phyloP scores from a whole-genome alignment of 2,113 vertebrate genomes.

The Catharus fuscescens region DNA sequence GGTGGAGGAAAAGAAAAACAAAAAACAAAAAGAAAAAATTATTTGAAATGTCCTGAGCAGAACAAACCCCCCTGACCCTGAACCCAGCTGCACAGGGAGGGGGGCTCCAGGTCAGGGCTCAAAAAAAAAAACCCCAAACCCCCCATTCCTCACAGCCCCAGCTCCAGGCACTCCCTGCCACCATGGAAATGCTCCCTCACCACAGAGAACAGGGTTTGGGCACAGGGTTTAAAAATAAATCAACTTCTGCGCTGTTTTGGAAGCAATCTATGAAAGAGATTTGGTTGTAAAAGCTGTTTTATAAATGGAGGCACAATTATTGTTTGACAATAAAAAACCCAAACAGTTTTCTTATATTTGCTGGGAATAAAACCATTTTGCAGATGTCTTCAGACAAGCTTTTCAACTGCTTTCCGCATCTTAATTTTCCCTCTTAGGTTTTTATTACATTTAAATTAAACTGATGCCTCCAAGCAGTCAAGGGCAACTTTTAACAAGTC shows the following conservation, averaged over 20 bases:
- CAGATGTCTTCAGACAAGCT: constrained; percentile 60
- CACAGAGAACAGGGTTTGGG: neutral
- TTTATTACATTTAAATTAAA: constrained; percentile 69
- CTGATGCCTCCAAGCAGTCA: constrained; percentile 46
- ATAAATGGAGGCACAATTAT: constrained; percentile 44
- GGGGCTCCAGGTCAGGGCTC: too few relatives aligned
- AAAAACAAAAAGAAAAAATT: too few relatives aligned
- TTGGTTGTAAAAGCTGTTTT: constrained; percentile 36
- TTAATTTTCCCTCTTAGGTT: constrained; percentile 58
- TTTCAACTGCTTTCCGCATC: constrained; percentile 45
- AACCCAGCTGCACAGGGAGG: neutral
- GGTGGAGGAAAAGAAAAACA: neutral
- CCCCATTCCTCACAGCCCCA: neutral
- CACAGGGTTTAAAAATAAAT: constrained; percentile 49
- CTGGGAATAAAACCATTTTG: constrained; percentile 49
- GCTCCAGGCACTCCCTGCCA: neutral
- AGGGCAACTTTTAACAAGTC: constrained; percentile 41
- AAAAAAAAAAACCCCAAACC: neutral
- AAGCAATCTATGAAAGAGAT: constrained; percentile 34
- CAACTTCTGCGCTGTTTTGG: constrained; percentile 6
- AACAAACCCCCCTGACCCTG: neutral
- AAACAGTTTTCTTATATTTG: constrained; percentile 30
- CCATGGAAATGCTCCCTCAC: fast-evolving
- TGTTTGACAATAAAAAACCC: constrained; percentile 60
- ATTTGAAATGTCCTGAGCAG: neutral